Evolutionary conservation across 2,113 vertebrate genomes (phyloP).

Genomic region (Lophura nycthemera): DNA sequence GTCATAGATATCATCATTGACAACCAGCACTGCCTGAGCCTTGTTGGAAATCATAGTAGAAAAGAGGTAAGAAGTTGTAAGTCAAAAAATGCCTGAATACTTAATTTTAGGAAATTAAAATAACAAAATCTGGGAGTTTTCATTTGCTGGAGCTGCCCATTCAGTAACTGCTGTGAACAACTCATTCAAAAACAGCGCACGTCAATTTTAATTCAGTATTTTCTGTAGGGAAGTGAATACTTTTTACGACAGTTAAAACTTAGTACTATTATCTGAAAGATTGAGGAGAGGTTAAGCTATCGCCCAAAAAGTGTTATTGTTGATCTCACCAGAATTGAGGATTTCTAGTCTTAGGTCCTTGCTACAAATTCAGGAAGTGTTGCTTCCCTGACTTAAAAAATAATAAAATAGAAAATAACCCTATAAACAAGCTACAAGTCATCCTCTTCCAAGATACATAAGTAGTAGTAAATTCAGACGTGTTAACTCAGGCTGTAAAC

Average conservation of each 20-base stretch:
- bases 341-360: background rate
- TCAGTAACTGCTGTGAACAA: constrained; percentile 4
- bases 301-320: background rate
- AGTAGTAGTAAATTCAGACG: background rate
- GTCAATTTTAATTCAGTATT: background rate
- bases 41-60: background rate
- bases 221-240: background rate
- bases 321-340: background rate
- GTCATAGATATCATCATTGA: background rate
- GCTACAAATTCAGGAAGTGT: background rate
- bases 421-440: background rate
- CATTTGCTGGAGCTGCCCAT: background rate
- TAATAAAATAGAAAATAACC: background rate
- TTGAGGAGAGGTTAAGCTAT: constrained; percentile 20
- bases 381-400: background rate
- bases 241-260: background rate
- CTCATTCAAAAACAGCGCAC: background rate
- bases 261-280: background rate
- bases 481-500: background rate
- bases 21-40: background rate
- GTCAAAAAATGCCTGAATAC: background rate
- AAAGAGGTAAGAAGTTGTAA: accelerated
- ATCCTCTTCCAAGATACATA: background rate
- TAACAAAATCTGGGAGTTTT: background rate
- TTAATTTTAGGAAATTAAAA: background rate